Evolutionary conservation across 2,797 vertebrate species (phyloP).

Genomic region (Coranthus polyacanthus): DNA sequence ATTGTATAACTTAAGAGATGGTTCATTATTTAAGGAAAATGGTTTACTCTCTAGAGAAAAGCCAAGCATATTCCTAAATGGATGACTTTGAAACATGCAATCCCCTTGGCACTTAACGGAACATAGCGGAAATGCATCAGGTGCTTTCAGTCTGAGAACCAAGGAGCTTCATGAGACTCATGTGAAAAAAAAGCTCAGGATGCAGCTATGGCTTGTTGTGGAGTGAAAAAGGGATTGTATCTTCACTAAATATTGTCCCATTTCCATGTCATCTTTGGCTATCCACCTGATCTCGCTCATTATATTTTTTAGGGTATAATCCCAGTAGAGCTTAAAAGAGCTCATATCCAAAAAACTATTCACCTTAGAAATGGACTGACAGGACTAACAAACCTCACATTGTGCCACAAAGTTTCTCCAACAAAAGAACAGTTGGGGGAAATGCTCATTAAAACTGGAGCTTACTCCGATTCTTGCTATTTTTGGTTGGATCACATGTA

Average conservation of each 20-base stretch:
- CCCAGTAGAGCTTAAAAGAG: constrained; percentile 19
- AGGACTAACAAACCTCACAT: constrained; percentile 40
- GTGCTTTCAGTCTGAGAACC: constrained; percentile 26
- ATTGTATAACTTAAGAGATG: no score
- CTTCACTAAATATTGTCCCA: constrained; percentile 31
- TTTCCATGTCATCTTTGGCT: constrained; percentile 40
- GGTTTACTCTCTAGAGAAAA: no score
- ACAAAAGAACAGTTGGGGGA: constrained; percentile 9
- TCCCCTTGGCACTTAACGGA: no score
- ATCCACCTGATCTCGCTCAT: constrained; percentile 40
- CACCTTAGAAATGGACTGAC: constrained; percentile 12
- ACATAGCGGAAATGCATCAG: no score
- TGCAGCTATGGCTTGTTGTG: constrained; percentile 21
- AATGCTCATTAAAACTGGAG: constrained; percentile 40
- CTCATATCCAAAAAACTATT: constrained; percentile 24
- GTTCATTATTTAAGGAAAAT: no score
- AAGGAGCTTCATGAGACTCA: constrained; percentile 32
- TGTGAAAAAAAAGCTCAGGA: constrained; percentile 22
- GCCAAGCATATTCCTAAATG: no score
- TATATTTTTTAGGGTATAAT: constrained; percentile 47
- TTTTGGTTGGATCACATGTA: constrained; percentile 38
- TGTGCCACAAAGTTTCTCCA: constrained; percentile 3
- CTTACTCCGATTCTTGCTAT: constrained; percentile 15
- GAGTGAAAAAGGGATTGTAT: constrained; percentile 35
- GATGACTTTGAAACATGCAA: no score